Evolutionary conservation across 2,797 vertebrate genomes (phyloP), one percentile per base, ranked within the genome.

Genomic region (Telmatherina bonti): DNA sequence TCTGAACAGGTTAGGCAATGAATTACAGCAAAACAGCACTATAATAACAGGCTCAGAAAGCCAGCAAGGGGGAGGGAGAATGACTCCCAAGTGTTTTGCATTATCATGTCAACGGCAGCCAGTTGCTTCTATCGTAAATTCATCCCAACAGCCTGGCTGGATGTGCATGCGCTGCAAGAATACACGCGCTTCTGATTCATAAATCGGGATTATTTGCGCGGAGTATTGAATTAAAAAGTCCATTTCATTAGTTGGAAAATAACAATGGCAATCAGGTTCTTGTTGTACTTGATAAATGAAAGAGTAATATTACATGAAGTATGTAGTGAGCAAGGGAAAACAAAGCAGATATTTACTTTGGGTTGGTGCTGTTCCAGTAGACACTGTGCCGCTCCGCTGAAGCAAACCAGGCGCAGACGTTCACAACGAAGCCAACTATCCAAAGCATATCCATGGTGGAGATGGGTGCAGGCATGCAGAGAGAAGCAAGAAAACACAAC

Each of bases 351-450:
- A 85, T 78, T 93, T 90, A 95, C 94, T 94, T 94, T 65, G 89
- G 67, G 84, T 95, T 95, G 0, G 92, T 92, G 87, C 91, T 90
- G 85, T 95, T 95, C 94, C 94, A 95, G 89, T 91, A 95, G 74
- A 95, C 90, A 65, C 90, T 94, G 92, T 95, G 94, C 9, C 94
- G 90, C 83, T 94, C 94, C 67, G 94, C 90, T 4, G 91, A 86
- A 5, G 78, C 88, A 2, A 90, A 76, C 87, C 91, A 89, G 75
- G 88, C 86, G 86, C 91, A 92, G 62, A 91, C 58, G 87, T 86
- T 91, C 85, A 81, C 82, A 36, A 85, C 60, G 64, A 89, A 81
- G 81, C 84, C 85, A 65, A 80, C 77, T 67, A 91, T 85, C 91
- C 91, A 91, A 74, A 91, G 72, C 89, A 93, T 87, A 89, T 94